Conservation (phyloP, 2,113 vertebrate genomes). For the Cacatua alba region DNA sequence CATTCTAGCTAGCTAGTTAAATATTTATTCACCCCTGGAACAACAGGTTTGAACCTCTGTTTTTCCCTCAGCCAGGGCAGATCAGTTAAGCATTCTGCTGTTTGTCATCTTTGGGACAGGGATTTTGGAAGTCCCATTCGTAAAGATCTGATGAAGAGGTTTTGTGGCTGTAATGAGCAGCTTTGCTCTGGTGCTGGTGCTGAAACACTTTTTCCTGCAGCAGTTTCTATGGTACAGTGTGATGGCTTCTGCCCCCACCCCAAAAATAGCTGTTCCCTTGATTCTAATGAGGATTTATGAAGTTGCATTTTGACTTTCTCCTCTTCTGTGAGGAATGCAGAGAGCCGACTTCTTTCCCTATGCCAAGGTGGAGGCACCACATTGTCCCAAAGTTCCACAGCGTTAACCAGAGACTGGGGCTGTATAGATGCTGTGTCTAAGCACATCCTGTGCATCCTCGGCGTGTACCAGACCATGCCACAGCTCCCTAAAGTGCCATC, state of each 20-base stretch:
- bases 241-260: neutral
- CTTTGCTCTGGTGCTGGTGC: neutral
- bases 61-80: neutral
- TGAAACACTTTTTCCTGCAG: neutral
- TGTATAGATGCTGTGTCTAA: accelerated
- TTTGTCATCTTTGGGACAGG: neutral
- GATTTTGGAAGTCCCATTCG: accelerated
- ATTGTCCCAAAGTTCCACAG: accelerated
- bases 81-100: neutral
- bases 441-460: neutral
- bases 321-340: neutral
- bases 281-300: neutral
- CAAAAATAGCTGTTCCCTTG: neutral
- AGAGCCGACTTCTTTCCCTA: accelerated
- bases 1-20: neutral
- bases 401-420: neutral
- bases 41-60: neutral
- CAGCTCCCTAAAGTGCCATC: neutral
- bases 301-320: neutral
- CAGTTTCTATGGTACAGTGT: neutral
- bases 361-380: neutral
- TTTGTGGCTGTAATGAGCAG: neutral
- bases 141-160: neutral
- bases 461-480: accelerated
- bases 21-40: conserved; percentile 40